A percentile compares a stretch with the other conserved stretches of the same genome.
These are phyloP conservation scores for Channa argus DNA, from an alignment of 2,113 vertebrate species.

Conservation along the genomic window DNA sequence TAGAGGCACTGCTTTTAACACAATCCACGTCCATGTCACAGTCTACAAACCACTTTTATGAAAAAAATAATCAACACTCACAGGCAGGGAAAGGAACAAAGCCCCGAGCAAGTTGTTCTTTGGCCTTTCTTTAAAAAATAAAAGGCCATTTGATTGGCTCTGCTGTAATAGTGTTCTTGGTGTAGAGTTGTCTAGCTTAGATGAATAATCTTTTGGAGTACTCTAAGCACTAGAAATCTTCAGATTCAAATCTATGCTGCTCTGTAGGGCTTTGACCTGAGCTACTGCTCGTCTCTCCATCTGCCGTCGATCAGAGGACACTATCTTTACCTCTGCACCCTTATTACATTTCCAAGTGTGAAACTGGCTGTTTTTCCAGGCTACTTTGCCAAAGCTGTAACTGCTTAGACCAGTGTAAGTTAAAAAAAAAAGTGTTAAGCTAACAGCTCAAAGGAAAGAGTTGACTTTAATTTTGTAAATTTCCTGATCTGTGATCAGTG, in stretches of 20 bases:
- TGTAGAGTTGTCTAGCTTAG: conserved; percentile 8
- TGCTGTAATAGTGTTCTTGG: conserved; percentile 6
- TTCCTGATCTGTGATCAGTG: conserved; percentile 38
- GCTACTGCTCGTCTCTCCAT: conserved; percentile 10
- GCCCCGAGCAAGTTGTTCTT: conserved; percentile 28
- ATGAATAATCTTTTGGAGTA: conserved; percentile 30
- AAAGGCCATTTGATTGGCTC: conserved; percentile 24
- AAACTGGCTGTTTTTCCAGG: conserved; percentile 26
- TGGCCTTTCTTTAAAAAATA: conserved; percentile 1
- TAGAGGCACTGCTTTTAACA: neutral
- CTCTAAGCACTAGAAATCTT: conserved; percentile 28
- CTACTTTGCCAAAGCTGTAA: conserved; percentile 2
- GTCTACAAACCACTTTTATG: conserved; percentile 35
- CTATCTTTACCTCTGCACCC: conserved; percentile 19
- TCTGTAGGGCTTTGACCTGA: conserved; percentile 19
- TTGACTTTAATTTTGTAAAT: conserved; percentile 31
- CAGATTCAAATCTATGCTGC: conserved; percentile 15
- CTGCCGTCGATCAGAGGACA: conserved; percentile 38
- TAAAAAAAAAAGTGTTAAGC: neutral
- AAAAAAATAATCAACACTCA: conserved; percentile 34
- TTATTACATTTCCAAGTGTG: conserved; percentile 9
- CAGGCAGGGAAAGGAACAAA: conserved; percentile 23
- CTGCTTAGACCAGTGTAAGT: conserved; percentile 4
- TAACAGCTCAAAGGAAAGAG: conserved; percentile 32
- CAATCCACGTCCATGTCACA: conserved; percentile 4